These are phyloP conservation scores for Pogonus chalceus DNA, from an alignment of 1,140 invertebrate genomes.

Conservation along the genomic window DNA sequence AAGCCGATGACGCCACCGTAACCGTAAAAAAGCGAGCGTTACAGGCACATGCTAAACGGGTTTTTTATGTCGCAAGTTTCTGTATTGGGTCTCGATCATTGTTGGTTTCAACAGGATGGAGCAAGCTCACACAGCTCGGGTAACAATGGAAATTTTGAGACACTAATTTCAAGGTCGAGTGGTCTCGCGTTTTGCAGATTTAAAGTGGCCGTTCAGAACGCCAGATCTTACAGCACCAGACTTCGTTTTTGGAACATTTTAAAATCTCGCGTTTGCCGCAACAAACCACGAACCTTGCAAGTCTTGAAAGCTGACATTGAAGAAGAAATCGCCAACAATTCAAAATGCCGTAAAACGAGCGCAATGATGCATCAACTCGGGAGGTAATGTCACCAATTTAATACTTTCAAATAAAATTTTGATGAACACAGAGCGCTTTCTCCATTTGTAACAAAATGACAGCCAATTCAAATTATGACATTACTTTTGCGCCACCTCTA, in stretches of 20 bases:
- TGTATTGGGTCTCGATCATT: no score
- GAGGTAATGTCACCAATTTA: no score
- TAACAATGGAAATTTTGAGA: slow-evolving; percentile 21
- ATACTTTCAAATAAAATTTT: no score
- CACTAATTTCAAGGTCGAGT: slow-evolving; percentile 19
- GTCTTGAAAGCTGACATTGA: slow-evolving; percentile 23
- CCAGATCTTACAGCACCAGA: slow-evolving; percentile 29
- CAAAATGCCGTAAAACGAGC: no score
- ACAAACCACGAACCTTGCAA: slow-evolving; percentile 23
- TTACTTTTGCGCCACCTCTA: slow-evolving; percentile 6
- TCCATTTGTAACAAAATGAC: neutral
- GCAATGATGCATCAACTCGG: no score
- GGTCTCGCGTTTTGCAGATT: slow-evolving; percentile 19
- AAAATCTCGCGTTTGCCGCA: slow-evolving; percentile 21
- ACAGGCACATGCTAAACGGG: no score
- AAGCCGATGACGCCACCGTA: no score
- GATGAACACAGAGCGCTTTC: slow-evolving; percentile 3
- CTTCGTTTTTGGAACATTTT: slow-evolving; percentile 28
- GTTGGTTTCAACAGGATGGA: no score
- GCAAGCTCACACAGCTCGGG: no score
- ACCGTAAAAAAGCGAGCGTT: no score
- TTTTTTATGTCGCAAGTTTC: no score
- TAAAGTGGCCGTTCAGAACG: slow-evolving; percentile 25
- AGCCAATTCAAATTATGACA: slow-evolving; percentile 9
- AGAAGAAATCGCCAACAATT: slow-evolving; percentile 19